Percentiles rank a stretch among this genome's conserved stretches.
Conservation (phyloP, 2,888 invertebrate species). For the Ophion obscuratus region DNA sequence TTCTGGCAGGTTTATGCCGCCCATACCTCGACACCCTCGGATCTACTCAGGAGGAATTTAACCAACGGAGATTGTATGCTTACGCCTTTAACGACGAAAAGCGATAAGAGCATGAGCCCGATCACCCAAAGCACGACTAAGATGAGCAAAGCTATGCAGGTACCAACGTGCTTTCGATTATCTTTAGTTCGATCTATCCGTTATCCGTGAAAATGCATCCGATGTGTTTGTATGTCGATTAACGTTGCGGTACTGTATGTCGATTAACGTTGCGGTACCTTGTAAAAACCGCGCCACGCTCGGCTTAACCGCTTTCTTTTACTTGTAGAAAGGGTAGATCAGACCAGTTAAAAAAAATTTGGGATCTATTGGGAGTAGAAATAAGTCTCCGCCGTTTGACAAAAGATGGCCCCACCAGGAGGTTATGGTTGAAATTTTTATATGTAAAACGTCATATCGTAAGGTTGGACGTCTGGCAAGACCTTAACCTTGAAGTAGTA, state of each 20-base stretch:
- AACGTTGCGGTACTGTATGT: neutral
- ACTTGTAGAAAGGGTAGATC: too few relatives aligned
- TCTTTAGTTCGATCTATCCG: conserved; percentile 10
- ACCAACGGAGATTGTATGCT: conserved; percentile 82
- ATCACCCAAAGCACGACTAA: conserved; percentile 94
- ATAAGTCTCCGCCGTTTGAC: too few relatives aligned
- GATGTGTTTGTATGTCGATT: neutral
- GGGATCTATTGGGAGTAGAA: too few relatives aligned
- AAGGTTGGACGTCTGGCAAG: too few relatives aligned
- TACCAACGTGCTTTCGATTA: conserved; percentile 77
- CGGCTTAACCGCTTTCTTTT: neutral
- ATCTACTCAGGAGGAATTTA: conserved; percentile 79
- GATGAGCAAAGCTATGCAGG: conserved; percentile 96
- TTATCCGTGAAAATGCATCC: conserved; percentile 3
- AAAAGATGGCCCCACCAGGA: too few relatives aligned
- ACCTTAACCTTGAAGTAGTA: too few relatives aligned
- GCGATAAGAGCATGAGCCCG: conserved; percentile 93
- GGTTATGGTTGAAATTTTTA: too few relatives aligned
- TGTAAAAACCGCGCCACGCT: neutral
- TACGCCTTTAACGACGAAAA: conserved; percentile 84
- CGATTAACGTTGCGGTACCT: neutral
- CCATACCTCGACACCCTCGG: conserved; percentile 82
- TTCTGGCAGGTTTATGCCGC: conserved; percentile 77
- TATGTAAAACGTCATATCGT: too few relatives aligned
- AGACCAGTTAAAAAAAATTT: too few relatives aligned